Conservation (phyloP, 2,888 invertebrate genomes). For the Scaptomyza reducta region DNA sequence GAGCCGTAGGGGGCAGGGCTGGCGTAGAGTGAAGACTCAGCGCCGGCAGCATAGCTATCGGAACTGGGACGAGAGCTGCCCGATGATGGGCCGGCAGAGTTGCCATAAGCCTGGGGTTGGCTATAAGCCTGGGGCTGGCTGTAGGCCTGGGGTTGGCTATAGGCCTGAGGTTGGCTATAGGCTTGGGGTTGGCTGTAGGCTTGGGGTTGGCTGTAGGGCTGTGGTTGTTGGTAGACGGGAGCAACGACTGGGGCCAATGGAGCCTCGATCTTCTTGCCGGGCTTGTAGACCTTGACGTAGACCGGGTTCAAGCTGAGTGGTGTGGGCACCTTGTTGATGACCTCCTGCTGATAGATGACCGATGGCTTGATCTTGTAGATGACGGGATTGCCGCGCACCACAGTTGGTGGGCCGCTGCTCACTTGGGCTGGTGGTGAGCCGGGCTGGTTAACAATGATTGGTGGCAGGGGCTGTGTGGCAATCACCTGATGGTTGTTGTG, state of each 20-base stretch:
- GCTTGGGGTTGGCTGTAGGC: conserved; percentile 43
- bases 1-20: conserved; percentile 65
- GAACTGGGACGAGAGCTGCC: conserved; percentile 38
- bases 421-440: conserved; percentile 78
- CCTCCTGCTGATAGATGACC: conserved; percentile 82
- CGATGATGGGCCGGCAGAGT: conserved; percentile 38
- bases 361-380: conserved; percentile 83
- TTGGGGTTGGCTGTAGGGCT: conserved; percentile 46
- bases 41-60: conserved; percentile 61
- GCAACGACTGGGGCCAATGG: conserved; percentile 74
- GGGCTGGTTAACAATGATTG: conserved; percentile 82
- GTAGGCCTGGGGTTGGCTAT: conserved; percentile 33
- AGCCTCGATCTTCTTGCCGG: conserved; percentile 81
- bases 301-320: conserved; percentile 82
- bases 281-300: conserved; percentile 83
- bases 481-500: conserved; percentile 81
- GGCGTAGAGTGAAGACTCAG: conserved; percentile 59
- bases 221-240: conserved; percentile 63
- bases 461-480: conserved; percentile 81
- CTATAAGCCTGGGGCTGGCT: conserved; percentile 39
- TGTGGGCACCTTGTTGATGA: conserved; percentile 82
- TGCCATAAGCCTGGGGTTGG: conserved; percentile 42
- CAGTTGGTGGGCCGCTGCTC: conserved; percentile 81
- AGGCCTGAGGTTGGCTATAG: conserved; percentile 39
- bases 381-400: conserved; percentile 82